Base-by-base conservation (phyloP, 2,888 invertebrate species). In the Sphaerophoria taeniata region DNA sequence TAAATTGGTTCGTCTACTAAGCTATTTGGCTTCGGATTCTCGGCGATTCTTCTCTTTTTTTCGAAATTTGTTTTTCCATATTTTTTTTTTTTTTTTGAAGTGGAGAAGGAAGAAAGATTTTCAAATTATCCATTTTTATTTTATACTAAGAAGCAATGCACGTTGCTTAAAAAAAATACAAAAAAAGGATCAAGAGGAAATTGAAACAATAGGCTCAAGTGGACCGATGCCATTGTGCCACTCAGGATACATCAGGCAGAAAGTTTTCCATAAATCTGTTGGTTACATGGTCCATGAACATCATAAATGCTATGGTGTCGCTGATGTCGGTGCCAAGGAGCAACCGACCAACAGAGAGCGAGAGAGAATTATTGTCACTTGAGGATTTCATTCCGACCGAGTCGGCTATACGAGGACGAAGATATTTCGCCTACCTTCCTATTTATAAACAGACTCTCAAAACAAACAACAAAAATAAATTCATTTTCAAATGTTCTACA, bases 201-300 rank as follows among this genome's bases (percentile, higher is more conserved):
- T 60, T 33, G 67, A 73, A 73, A 79, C 58, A 79, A 73, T 73
- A 78, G 78, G 78, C 70, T 77, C 65, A 67, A 79, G 78, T 79
- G 78, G 72, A 60, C 67, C 73, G 53, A 73, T 73, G 65, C 73
- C 60, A 58, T 73, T 73, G 67, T 67, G 53, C 67, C 60, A 73
- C 79, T 72, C 65, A 79, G 51, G 67, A 79, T 36, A 78, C 56
- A 53, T 79, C 67, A 73, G 67, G 73, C 60, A 79, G 65, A 79
- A 79, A 73, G 72, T 79, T 67, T 73, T 79, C 73, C 67, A 79
- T 78, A 78, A 78, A 78, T 79, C 67, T 73, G 73, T 61, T 79
- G 67, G 73, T 79, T 79, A 79, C 79, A 79, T 79, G 79, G 73
- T 73, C 79, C 60, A 73, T 79, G 67, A 60, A 79, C 73, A 79